Conservation (phyloP, 35 echinoderm and acorn worm species). For the Apostichopus californicus region DNA sequence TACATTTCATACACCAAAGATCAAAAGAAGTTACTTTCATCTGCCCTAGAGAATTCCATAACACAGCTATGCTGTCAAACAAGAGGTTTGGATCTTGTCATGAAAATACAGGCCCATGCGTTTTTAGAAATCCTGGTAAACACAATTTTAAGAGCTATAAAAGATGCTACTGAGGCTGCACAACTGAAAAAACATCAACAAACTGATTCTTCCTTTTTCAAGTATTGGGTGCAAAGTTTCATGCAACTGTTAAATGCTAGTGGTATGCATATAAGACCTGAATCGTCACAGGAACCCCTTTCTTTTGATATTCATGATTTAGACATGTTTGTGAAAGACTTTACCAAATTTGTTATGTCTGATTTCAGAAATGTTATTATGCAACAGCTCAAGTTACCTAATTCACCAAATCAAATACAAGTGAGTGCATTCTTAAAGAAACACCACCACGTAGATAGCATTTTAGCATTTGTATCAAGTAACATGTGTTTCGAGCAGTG, state of each 20-base stretch:
- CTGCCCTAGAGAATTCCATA: background rate
- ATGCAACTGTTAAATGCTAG: background rate
- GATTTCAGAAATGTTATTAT: background rate
- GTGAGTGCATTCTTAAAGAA: background rate
- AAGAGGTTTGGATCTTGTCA: background rate
- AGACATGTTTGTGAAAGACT: background rate
- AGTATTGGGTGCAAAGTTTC: background rate
- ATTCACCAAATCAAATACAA: background rate
- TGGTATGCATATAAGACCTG: background rate
- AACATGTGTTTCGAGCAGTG: background rate
- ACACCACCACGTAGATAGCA: background rate
- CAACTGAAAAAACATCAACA: background rate
- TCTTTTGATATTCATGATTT: background rate
- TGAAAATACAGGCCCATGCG: background rate
- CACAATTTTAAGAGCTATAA: background rate
- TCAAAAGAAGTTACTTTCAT: background rate
- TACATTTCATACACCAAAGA: constrained; percentile 15
- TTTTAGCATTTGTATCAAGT: background rate
- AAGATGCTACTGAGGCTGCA: background rate
- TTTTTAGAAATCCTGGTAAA: background rate
- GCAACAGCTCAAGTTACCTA: background rate
- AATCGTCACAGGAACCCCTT: background rate
- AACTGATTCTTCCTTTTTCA: background rate
- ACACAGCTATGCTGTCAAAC: background rate
- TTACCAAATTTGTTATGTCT: background rate